phyloP scores from a whole-genome alignment of 2,888 invertebrate genomes.

The Steinernema hermaphroditum region DNA sequence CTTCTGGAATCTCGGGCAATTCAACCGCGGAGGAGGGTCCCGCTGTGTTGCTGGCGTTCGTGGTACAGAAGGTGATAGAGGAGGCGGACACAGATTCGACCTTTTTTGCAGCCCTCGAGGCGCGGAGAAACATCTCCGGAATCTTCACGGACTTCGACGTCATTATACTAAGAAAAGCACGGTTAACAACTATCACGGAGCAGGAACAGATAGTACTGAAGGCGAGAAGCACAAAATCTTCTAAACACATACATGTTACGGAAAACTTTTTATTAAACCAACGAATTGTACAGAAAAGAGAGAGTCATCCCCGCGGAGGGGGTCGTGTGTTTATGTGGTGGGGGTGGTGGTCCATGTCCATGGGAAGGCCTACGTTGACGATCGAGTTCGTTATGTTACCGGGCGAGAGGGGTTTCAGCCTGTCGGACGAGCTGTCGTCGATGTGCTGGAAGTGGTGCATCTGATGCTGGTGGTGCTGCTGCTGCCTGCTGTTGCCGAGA shows the following conservation, averaged over 20 bases:
- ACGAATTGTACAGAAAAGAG: constrained; percentile 1
- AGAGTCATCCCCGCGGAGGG: background rate
- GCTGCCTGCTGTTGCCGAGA: background rate
- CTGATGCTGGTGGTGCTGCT: background rate
- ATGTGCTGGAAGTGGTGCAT: background rate
- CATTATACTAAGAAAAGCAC: background rate
- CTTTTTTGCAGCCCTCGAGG: constrained; percentile 35
- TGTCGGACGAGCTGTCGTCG: background rate
- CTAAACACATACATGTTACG: too few species aligned
- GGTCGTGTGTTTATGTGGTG: background rate
- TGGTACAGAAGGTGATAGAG: too few species aligned
- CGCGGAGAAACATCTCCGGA: constrained; percentile 44
- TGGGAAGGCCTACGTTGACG: background rate
- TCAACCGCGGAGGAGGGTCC: too few species aligned
- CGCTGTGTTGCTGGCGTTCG: too few species aligned
- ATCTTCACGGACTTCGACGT: constrained; percentile 33
- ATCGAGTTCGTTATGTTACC: background rate
- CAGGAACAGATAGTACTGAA: too few species aligned
- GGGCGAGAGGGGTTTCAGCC: constrained; percentile 1
- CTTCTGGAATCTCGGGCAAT: constrained; percentile 16
- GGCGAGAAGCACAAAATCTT: too few species aligned
- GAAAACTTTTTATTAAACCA: too few species aligned
- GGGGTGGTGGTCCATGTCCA: constrained; percentile 4
- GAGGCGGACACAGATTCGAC: background rate
- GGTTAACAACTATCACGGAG: too few species aligned